Evolutionary conservation across 2,113 vertebrate species (phyloP).

Genomic region (Arvicanthis niloticus): DNA sequence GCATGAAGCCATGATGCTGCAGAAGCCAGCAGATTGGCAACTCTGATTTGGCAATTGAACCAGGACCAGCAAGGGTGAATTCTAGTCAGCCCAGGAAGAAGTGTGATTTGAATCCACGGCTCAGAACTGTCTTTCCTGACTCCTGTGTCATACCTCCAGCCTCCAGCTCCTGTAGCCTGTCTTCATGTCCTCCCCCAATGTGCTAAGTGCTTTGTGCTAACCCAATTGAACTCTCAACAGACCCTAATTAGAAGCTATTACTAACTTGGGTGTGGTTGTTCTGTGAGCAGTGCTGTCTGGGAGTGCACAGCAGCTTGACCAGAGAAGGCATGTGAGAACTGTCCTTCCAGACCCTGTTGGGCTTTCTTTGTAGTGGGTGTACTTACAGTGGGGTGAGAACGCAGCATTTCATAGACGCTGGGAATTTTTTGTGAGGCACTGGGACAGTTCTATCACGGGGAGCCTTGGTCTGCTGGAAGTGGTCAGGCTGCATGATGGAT

Average conservation of each 20-base stretch:
- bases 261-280: background rate
- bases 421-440: background rate
- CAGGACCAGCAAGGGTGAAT: background rate
- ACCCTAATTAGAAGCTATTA: background rate
- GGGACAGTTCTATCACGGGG: background rate
- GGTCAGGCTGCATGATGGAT: too few relatives aligned
- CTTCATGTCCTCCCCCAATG: background rate
- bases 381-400: fast-evolving
- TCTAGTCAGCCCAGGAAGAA: background rate
- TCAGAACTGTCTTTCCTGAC: background rate
- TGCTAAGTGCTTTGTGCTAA: background rate
- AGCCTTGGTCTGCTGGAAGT: too few relatives aligned
- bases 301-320: background rate
- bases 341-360: background rate
- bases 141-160: too few relatives aligned
- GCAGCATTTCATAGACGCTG: background rate
- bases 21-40: background rate
- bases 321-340: too few relatives aligned
- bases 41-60: background rate
- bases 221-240: background rate
- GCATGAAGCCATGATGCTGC: background rate
- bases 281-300: background rate
- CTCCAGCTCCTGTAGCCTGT: background rate
- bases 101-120: background rate
- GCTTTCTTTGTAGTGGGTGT: background rate